These are phyloP conservation scores for Ostrea denselamellosa DNA, from an alignment of 1,140 invertebrate genomes.

Conservation along the genomic window DNA sequence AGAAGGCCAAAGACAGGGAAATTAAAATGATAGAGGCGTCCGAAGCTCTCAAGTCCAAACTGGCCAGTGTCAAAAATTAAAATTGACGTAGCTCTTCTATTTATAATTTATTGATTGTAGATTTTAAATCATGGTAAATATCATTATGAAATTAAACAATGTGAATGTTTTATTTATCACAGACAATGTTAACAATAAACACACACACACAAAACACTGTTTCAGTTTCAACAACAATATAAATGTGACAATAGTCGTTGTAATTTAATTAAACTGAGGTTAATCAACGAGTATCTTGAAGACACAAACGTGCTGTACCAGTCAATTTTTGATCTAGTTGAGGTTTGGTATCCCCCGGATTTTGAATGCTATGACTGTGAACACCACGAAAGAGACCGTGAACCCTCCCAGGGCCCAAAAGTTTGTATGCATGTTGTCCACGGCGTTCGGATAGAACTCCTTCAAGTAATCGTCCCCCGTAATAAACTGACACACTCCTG, in stretches of 20 bases:
- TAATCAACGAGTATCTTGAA: not conserved
- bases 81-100: not conserved
- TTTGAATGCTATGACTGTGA: constrained; percentile 68
- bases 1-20: not conserved
- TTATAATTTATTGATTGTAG: not conserved
- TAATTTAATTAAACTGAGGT: not conserved
- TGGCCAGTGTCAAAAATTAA: not conserved
- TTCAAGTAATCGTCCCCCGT: constrained; percentile 65
- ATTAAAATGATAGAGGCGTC: constrained; percentile 17
- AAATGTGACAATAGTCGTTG: not conserved
- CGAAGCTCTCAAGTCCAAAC: not conserved
- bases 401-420: constrained; percentile 67
- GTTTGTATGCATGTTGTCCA: constrained; percentile 67
- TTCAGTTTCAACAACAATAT: not conserved
- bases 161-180: constrained; percentile 9
- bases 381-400: constrained; percentile 60
- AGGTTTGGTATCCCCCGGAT: constrained; percentile 65
- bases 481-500: constrained; percentile 60
- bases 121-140: not conserved
- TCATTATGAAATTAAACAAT: not conserved
- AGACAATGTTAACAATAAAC: constrained; percentile 27
- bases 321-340: not conserved
- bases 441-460: constrained; percentile 66
- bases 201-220: not conserved
- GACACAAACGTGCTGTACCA: not conserved